Evolutionary conservation across 1,140 invertebrate species (phyloP).

Genomic region (Drosophila athabasca): DNA sequence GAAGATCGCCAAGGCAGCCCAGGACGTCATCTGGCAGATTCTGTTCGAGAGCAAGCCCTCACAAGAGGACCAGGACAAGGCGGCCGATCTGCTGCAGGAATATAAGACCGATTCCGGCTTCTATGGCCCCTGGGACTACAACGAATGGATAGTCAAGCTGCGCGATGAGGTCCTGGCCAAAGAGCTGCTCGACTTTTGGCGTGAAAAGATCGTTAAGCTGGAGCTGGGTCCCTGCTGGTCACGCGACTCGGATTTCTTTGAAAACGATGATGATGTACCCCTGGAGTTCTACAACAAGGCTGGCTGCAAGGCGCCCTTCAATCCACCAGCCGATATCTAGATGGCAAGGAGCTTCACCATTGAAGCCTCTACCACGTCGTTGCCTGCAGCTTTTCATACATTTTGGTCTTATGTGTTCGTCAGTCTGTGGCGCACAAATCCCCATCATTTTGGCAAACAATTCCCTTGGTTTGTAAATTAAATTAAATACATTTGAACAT

Average conservation of each 20-base stretch:
- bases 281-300: constrained; percentile 67
- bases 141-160: constrained; percentile 67
- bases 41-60: constrained; percentile 50
- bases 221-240: constrained; percentile 68
- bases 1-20: constrained; percentile 46
- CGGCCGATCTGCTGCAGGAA: constrained; percentile 57
- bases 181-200: constrained; percentile 66
- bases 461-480: too few species aligned
- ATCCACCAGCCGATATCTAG: background rate
- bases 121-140: constrained; percentile 59
- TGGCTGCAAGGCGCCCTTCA: constrained; percentile 66
- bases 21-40: constrained; percentile 54
- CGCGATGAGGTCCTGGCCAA: constrained; percentile 60
- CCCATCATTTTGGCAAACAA: too few species aligned
- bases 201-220: constrained; percentile 62
- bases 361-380: too few species aligned
- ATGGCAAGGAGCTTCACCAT: background rate
- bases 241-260: constrained; percentile 71
- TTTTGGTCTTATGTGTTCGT: too few species aligned
- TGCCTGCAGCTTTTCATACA: too few species aligned
- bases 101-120: constrained; percentile 65
- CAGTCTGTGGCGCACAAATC: too few species aligned
- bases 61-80: constrained; percentile 41
- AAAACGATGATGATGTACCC: constrained; percentile 36
- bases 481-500: too few species aligned